phyloP scores from a whole-genome alignment of 2,888 invertebrate genomes.

The Agriopis marginaria region DNA sequence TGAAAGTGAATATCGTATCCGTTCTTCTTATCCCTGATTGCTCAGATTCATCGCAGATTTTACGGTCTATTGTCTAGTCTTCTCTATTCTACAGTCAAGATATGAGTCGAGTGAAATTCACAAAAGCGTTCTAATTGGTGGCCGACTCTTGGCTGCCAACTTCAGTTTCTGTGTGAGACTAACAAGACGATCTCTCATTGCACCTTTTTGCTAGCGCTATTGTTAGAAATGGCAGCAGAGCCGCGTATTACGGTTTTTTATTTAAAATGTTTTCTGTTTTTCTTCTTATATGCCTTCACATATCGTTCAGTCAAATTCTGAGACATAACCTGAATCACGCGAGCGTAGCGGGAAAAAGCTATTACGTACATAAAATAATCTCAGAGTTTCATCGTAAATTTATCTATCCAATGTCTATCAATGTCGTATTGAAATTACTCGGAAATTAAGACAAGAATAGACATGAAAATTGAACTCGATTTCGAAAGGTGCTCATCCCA shows the following conservation, averaged over 20 bases:
- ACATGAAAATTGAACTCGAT: constrained; percentile 24
- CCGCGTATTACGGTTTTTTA: background rate
- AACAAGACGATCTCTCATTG: constrained; percentile 1
- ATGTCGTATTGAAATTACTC: constrained; percentile 14
- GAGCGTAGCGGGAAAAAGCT: too few relatives aligned
- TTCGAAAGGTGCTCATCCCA: constrained; percentile 23
- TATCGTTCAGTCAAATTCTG: too few relatives aligned
- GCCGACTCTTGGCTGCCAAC: background rate
- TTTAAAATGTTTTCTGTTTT: background rate
- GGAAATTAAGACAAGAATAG: constrained; percentile 26
- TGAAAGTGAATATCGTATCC: background rate
- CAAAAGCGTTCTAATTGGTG: constrained; percentile 25
- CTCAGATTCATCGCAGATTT: background rate
- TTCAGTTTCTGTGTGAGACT: constrained; percentile 3
- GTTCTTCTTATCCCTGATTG: background rate
- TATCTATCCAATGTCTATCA: background rate
- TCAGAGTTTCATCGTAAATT: too few relatives aligned
- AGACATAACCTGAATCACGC: too few relatives aligned
- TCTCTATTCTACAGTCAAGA: background rate
- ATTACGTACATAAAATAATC: too few relatives aligned
- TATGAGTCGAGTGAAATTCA: constrained; percentile 1
- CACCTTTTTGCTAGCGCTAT: constrained; percentile 20
- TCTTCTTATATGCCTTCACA: background rate
- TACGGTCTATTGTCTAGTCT: background rate
- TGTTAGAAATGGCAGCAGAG: background rate